Conservation (phyloP, 2,888 invertebrate genomes). For the Cantharis nigra region DNA sequence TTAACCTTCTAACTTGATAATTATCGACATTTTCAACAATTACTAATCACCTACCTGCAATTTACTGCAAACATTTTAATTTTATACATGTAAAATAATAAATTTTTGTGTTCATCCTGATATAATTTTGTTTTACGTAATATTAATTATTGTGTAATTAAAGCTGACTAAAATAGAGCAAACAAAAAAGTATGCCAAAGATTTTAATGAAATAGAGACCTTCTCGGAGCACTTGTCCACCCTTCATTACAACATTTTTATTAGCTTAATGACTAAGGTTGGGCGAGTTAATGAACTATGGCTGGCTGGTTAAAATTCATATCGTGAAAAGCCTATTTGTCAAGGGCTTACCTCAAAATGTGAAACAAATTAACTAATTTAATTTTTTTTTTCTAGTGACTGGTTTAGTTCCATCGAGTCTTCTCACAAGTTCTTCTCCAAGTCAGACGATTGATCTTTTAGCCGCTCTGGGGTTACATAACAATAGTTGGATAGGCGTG, state of each 20-base stretch:
- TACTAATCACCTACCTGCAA: neutral
- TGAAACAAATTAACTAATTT: neutral
- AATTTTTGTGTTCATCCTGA: neutral
- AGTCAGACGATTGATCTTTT: constrained; percentile 72
- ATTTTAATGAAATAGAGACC: neutral
- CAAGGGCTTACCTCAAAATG: neutral
- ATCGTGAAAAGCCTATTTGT: neutral
- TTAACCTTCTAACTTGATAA: neutral
- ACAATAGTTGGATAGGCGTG: constrained; percentile 74
- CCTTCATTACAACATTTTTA: neutral
- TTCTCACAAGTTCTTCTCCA: constrained; percentile 46
- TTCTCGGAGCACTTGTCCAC: neutral
- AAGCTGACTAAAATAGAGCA: neutral
- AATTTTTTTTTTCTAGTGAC: constrained; percentile 58
- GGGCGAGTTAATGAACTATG: neutral
- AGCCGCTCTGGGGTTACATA: constrained; percentile 78
- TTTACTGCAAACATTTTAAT: too few species aligned
- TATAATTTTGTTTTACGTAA: neutral
- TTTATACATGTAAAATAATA: too few species aligned
- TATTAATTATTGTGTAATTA: neutral
- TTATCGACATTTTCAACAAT: neutral
- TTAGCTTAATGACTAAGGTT: neutral
- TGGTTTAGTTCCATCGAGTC: constrained; percentile 59
- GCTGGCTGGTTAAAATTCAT: neutral
- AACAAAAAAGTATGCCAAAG: neutral